Percentiles rank a stretch among this genome's conserved stretches.
These are phyloP conservation scores for Tamias sibiricus DNA, from an alignment of 2,113 vertebrate genomes.

Conservation along the genomic window DNA sequence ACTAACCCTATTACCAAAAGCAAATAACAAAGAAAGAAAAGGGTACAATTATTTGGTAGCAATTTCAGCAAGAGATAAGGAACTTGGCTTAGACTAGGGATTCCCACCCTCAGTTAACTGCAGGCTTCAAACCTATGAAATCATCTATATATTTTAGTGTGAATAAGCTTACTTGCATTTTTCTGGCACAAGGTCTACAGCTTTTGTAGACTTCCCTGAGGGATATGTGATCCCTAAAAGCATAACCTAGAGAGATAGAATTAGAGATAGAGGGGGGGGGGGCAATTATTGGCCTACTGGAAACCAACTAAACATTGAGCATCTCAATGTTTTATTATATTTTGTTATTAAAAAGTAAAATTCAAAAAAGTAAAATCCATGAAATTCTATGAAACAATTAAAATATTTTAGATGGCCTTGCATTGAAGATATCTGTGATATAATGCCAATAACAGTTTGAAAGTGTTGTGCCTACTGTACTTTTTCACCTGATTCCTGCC, in stretches of 20 bases:
- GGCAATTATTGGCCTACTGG: neutral
- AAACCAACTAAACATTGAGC: neutral
- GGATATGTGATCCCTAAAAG: neutral
- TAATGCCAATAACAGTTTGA: neutral
- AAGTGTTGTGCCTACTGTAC: neutral
- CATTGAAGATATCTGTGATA: neutral
- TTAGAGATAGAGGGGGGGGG: no score
- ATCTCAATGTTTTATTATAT: neutral
- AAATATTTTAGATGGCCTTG: neutral
- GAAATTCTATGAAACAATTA: neutral
- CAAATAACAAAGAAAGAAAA: slow-evolving; percentile 22
- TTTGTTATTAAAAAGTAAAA: slow-evolving; percentile 46
- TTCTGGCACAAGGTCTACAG: neutral
- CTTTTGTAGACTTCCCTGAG: neutral
- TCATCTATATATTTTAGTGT: neutral
- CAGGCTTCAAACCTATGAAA: neutral
- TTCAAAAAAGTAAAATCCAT: neutral
- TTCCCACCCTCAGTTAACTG: neutral
- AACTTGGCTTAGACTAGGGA: neutral
- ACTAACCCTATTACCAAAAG: slow-evolving; percentile 1
- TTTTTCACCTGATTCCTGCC: neutral
- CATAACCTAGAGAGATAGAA: neutral
- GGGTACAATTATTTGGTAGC: neutral
- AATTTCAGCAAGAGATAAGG: neutral
- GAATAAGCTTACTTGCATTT: neutral